Percentiles rank a stretch among this genome's conserved stretches.
These are phyloP conservation scores for Athene noctua DNA, from an alignment of 2,113 vertebrate species.

Conservation along the genomic window DNA sequence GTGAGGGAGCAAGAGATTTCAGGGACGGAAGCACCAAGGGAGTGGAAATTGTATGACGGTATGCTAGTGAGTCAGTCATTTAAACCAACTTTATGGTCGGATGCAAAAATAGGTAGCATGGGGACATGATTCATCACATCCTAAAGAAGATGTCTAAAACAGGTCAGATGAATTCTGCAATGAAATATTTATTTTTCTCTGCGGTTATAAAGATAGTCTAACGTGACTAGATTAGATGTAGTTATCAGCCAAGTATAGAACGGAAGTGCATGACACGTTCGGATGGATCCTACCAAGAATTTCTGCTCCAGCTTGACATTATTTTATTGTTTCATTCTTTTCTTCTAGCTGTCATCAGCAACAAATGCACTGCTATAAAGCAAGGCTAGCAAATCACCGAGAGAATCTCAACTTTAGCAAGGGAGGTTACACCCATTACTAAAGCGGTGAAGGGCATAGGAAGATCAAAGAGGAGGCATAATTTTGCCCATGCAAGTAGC, in stretches of 20 bases:
- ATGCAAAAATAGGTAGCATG: neutral
- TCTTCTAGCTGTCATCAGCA: neutral
- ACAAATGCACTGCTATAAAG: neutral
- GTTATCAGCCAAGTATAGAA: neutral
- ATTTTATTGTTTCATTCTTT: neutral
- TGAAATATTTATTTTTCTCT: neutral
- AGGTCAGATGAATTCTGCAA: neutral
- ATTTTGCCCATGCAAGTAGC: conserved; percentile 3
- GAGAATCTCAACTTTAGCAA: neutral
- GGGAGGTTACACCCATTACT: neutral
- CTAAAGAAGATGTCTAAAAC: neutral
- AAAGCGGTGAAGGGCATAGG: neutral
- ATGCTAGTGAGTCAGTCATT: neutral
- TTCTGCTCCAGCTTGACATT: neutral
- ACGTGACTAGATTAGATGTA: neutral
- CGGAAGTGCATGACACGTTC: neutral
- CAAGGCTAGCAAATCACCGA: neutral
- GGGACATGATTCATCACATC: neutral
- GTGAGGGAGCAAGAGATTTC: neutral
- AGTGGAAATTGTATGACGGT: neutral
- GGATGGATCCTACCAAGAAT: neutral
- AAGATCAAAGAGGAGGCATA: neutral
- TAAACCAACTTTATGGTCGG: neutral
- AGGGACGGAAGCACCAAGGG: neutral
- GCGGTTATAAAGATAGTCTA: neutral